Evolutionary conservation across 2,113 vertebrate species (phyloP).

Genomic region (Atrichornis clamosus): DNA sequence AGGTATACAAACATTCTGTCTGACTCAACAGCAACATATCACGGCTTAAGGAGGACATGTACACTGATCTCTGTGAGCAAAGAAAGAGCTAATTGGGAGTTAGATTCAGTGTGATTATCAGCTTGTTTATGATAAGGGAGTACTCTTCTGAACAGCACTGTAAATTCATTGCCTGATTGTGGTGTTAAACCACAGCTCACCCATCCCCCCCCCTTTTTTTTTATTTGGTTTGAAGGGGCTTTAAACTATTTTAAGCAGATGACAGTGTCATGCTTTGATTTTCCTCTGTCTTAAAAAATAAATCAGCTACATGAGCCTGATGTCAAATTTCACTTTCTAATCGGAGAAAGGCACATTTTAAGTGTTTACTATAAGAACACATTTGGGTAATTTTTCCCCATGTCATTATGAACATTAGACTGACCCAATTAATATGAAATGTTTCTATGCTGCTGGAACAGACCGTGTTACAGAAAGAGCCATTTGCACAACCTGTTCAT

Average conservation of each 20-base stretch:
- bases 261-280: constrained; percentile 71
- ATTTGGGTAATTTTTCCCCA: constrained; percentile 86
- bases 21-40: constrained; percentile 64
- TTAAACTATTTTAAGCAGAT: constrained; percentile 70
- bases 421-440: constrained; percentile 87
- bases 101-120: constrained; percentile 78
- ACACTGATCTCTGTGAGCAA: constrained; percentile 45
- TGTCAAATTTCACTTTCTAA: constrained; percentile 77
- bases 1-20: constrained; percentile 59
- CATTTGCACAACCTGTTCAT: constrained; percentile 84
- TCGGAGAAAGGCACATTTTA: constrained; percentile 83
- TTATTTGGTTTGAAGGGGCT: constrained; percentile 60
- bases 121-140: constrained; percentile 80
- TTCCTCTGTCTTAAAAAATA: constrained; percentile 68
- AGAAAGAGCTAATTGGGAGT: constrained; percentile 76
- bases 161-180: constrained; percentile 74
- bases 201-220: background rate
- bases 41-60: constrained; percentile 65
- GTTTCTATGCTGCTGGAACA: constrained; percentile 82
- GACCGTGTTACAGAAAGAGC: constrained; percentile 80
- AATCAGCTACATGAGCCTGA: constrained; percentile 69
- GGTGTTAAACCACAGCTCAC: constrained; percentile 68
- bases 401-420: constrained; percentile 88
- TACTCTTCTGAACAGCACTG: constrained; percentile 74
- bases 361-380: constrained; percentile 84